phyloP scores from a whole-genome alignment of 2,113 vertebrate species.

The Ceyx melanurus region DNA sequence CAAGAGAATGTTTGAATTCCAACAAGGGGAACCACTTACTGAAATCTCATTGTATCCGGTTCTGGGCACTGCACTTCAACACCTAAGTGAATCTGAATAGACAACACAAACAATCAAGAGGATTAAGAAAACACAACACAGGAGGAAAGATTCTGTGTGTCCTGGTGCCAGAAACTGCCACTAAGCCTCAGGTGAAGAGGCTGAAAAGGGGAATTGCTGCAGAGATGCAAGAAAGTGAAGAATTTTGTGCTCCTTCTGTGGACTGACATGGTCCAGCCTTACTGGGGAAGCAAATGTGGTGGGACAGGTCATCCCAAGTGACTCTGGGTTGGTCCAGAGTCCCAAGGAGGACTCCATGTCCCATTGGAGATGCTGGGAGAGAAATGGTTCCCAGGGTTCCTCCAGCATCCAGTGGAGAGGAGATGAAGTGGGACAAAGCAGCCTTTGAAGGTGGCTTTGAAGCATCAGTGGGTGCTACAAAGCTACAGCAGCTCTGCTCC shows the following conservation, averaged over 20 bases:
- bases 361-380: not conserved
- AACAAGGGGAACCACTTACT: not conserved
- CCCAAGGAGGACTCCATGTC: not conserved
- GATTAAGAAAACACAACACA: not conserved
- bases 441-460: not conserved
- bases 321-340: not conserved
- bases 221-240: not conserved
- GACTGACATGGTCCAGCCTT: not conserved
- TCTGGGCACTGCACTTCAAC: not conserved
- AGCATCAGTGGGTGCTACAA: not conserved
- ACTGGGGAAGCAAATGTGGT: not conserved
- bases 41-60: not conserved
- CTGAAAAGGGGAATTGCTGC: not conserved
- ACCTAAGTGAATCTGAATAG: not conserved
- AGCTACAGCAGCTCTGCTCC: not conserved
- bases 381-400: not conserved
- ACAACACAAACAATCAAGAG: not conserved
- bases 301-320: not conserved
- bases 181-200: not conserved
- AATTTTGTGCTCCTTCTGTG: not conserved
- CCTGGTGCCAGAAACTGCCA: not conserved
- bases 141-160: not conserved
- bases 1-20: not conserved
- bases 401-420: not conserved
- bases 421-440: not conserved